Conservation (phyloP, 2,113 vertebrate genomes). For the Gallinago jamesoni region DNA sequence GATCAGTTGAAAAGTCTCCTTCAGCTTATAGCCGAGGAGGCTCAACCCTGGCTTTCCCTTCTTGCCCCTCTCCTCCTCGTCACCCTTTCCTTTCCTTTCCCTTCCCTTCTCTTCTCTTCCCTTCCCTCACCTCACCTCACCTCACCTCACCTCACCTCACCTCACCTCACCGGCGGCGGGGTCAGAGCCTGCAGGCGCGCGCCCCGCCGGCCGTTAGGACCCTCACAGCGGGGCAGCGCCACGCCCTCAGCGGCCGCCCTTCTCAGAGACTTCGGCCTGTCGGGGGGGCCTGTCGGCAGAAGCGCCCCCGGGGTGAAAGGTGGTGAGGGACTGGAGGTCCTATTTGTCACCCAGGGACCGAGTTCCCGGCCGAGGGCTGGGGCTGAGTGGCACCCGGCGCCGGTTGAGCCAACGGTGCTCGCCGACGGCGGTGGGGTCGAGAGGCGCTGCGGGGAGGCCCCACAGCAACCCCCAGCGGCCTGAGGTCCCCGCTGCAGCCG, state of each 20-base stretch:
- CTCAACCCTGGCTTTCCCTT: fast-evolving
- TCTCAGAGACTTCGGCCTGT: no score
- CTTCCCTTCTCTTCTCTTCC: no score
- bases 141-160: no score
- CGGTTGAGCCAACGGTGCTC: no score
- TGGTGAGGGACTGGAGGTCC: background rate
- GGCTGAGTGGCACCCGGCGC: background rate
- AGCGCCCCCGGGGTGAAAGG: background rate
- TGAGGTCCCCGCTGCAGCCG: background rate
- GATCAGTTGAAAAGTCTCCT: no score
- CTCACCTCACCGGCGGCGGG: no score
- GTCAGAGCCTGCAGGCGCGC: background rate
- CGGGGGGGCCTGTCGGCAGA: background rate
- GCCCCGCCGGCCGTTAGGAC: background rate
- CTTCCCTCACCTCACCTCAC: no score
- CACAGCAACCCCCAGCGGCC: background rate
- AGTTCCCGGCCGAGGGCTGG: background rate
- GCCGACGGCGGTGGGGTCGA: no score
- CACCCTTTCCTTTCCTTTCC: no score
- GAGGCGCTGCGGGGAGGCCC: background rate
- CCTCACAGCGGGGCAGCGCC: background rate
- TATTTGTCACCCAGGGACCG: background rate
- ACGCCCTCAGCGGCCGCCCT: background rate
- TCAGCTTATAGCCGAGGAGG: background rate
- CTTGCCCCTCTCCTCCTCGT: background rate